Evolutionary conservation across 2,797 vertebrate genomes (phyloP), one percentile per base, ranked within the genome.

Genomic region (Tapirus indicus): DNA sequence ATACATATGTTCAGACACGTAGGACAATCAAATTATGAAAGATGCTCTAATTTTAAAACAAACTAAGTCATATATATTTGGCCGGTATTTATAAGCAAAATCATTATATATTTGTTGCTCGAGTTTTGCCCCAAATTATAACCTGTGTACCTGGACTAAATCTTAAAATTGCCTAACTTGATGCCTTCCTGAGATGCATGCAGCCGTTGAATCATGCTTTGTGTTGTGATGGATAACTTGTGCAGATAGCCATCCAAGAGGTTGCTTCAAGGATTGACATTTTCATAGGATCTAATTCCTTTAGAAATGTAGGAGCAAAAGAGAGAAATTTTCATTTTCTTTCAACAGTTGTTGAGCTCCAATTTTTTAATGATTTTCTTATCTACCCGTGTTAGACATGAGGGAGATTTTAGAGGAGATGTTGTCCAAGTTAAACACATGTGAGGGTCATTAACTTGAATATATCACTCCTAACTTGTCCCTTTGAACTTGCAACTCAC

Each of bases 391-490:
- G 91, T 92, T 92, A 97, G 79, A 97, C 49, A 96, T 78, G 75
- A 94, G 66, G 35, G 69, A 93, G 72, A 92, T 92, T 97, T 97
- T 97, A 80, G 69, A 95, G 71, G 83, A 68, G 62, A 97, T 96
- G 85, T 95, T 94, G 93, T 98, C 97, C 97, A 97, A 98, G 85
- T 95, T 97, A 97, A 98, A 97, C 92, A 97, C 88, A 92, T 90
- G 25, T 95, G 85, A 97, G 62, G 94, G 74, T 93, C 82, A 89
- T 97, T 98, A 97, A 92, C 92, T 97, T 95, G 95, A 97, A 97
- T 96, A 95, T 97, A 97, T 97, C 92, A 97, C 88, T 97, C 52
- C 58, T 94, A 96, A 92, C 69, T 84, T 97, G 92, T 95, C 78
- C 79, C 41, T 98, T 97, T 97, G 95, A 98, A 97, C 95, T 96